These are phyloP conservation scores for Drosophila macrospina DNA, from an alignment of 2,888 invertebrate species.

Conservation along the genomic window DNA sequence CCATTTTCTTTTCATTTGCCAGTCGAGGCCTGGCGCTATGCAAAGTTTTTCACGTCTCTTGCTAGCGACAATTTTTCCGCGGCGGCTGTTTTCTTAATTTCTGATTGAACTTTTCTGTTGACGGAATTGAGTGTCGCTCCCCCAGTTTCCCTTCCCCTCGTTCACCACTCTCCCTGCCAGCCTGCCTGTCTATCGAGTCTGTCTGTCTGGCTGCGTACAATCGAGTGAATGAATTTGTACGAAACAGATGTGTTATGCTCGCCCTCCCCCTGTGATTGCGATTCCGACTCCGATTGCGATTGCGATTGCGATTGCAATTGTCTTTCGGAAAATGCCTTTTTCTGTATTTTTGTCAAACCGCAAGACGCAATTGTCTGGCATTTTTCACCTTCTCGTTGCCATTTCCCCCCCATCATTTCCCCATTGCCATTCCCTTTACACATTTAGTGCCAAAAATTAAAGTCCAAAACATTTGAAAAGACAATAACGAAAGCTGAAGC, in stretches of 20 bases:
- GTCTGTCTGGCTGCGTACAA: constrained; percentile 60
- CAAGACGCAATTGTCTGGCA: constrained; percentile 67
- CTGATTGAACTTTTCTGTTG: constrained; percentile 82
- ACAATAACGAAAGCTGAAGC: background rate
- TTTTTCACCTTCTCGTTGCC: constrained; percentile 5
- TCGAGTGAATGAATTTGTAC: constrained; percentile 73
- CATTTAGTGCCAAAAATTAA: constrained; percentile 59
- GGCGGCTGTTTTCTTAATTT: constrained; percentile 80
- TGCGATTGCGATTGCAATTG: constrained; percentile 50
- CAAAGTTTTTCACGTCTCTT: constrained; percentile 66
- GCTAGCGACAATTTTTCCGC: constrained; percentile 65
- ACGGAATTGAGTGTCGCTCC: constrained; percentile 63
- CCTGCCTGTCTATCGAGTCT: constrained; percentile 24
- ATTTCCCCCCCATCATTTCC: too few relatives aligned
- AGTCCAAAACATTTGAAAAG: constrained; percentile 42
- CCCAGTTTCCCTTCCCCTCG: constrained; percentile 1
- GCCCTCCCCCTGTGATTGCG: background rate
- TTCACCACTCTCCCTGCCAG: background rate
- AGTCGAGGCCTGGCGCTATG: constrained; percentile 29
- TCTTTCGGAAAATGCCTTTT: constrained; percentile 54
- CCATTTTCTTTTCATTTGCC: constrained; percentile 62
- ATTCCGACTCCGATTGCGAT: constrained; percentile 18
- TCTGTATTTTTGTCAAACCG: constrained; percentile 63
- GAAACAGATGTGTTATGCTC: constrained; percentile 74
- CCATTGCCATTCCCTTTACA: background rate